A percentile compares a stretch with the other conserved stretches of the same genome.
Evolutionary conservation across 2,113 vertebrate genomes (phyloP).

Genomic region (Heliornis fulica): DNA sequence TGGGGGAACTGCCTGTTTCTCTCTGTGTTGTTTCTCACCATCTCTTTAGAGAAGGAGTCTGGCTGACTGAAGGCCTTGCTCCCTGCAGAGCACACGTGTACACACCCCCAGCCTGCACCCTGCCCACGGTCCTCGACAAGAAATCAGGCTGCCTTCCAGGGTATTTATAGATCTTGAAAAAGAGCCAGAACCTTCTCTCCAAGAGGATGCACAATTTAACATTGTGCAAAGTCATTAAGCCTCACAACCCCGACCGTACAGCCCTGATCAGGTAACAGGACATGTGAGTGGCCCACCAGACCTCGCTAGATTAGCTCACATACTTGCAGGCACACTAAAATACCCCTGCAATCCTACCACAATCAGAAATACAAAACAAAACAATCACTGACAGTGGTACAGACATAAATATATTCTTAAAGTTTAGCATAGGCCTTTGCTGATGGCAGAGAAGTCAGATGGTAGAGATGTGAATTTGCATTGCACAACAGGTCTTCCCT

Average conservation of each 20-base stretch:
- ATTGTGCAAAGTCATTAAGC: conserved; percentile 59
- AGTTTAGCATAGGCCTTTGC: not conserved
- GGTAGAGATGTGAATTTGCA: not conserved
- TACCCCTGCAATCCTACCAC: not conserved
- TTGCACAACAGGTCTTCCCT: not conserved
- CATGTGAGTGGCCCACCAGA: not conserved
- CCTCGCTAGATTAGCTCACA: not conserved
- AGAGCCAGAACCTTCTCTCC: conserved; percentile 33
- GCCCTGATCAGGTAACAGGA: not conserved
- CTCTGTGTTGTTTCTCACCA: not conserved
- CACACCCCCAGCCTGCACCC: not conserved
- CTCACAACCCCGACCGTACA: not conserved
- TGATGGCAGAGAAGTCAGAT: not conserved
- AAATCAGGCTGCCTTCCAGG: conserved; percentile 5
- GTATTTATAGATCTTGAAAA: conserved; percentile 58
- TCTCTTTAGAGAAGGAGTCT: not conserved
- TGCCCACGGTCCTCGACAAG: not conserved
- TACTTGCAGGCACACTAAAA: not conserved
- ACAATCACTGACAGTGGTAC: not conserved
- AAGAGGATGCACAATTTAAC: conserved; percentile 45
- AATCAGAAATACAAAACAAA: not conserved
- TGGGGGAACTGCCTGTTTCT: not conserved
- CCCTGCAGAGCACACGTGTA: not conserved
- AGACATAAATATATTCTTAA: not conserved
- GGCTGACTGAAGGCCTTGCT: not conserved